These are phyloP conservation scores for Harpagoxenus sublaevis DNA, from an alignment of 2,888 invertebrate genomes.

Conservation along the genomic window DNA sequence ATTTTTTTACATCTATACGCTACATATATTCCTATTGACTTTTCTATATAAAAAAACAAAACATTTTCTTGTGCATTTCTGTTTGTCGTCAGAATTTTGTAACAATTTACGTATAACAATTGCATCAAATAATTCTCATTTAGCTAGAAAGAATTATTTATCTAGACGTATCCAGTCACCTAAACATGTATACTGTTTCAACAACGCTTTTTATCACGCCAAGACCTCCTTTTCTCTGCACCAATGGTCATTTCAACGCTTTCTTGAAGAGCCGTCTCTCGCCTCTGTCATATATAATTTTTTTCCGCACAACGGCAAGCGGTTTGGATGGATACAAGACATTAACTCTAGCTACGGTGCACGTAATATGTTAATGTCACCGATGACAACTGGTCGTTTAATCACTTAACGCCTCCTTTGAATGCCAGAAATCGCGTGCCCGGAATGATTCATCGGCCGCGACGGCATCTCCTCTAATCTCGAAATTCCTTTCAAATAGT, in stretches of 20 bases:
- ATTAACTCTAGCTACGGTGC: conserved; percentile 75
- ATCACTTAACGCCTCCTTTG: conserved; percentile 82
- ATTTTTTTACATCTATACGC: background rate
- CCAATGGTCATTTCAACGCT: conserved; percentile 63
- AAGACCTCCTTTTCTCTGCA: conserved; percentile 46
- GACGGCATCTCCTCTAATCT: conserved; percentile 76
- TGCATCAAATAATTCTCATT: background rate
- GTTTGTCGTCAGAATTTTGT: background rate
- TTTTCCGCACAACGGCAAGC: conserved; percentile 69
- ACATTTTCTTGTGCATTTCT: background rate
- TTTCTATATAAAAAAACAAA: background rate
- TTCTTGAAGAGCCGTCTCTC: conserved; percentile 58
- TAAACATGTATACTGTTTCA: background rate
- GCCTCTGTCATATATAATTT: conserved; percentile 72
- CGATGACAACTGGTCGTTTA: conserved; percentile 83
- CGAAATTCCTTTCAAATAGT: conserved; percentile 74
- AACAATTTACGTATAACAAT: background rate
- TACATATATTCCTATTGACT: background rate
- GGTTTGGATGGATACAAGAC: conserved; percentile 78
- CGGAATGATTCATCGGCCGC: conserved; percentile 73
- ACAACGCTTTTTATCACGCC: conserved; percentile 18
- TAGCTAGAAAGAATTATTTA: conserved; percentile 30
- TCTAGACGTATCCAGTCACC: background rate
- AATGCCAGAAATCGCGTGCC: conserved; percentile 77
- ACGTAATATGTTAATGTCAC: conserved; percentile 80